Percentiles rank a stretch among this genome's conserved stretches.
phyloP scores from a whole-genome alignment of 2,888 invertebrate species.

The Allacma fusca region DNA sequence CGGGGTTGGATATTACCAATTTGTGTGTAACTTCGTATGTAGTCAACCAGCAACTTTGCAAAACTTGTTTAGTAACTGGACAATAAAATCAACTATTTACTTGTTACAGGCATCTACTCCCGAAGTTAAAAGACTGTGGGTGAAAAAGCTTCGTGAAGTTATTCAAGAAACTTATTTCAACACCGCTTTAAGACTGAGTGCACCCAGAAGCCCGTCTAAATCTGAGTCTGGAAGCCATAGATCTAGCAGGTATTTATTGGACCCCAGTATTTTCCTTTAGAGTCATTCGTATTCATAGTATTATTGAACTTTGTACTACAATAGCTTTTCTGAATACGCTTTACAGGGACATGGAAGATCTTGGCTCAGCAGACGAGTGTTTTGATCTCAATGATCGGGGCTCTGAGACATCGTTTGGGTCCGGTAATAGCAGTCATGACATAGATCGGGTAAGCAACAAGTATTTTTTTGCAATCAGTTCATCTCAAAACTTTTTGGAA shows the following conservation, averaged over 20 bases:
- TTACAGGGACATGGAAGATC: slow-evolving; percentile 92
- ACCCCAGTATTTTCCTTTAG: background rate
- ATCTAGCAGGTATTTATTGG: slow-evolving; percentile 74
- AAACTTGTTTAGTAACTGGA: too few species aligned
- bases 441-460: slow-evolving; percentile 94
- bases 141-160: slow-evolving; percentile 91
- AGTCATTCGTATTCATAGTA: slow-evolving; percentile 29
- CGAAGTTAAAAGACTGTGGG: slow-evolving; percentile 95
- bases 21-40: too few species aligned
- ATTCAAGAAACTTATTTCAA: slow-evolving; percentile 96
- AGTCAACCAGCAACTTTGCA: too few species aligned
- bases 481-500: too few species aligned
- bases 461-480: too few species aligned
- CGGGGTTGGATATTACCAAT: too few species aligned
- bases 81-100: too few species aligned
- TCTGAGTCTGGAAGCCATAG: slow-evolving; percentile 77
- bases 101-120: slow-evolving; percentile 79
- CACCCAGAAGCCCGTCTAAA: slow-evolving; percentile 84
- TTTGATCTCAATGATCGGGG: slow-evolving; percentile 88
- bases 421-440: slow-evolving; percentile 87
- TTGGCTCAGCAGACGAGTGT: slow-evolving; percentile 80
- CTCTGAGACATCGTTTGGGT: slow-evolving; percentile 88
- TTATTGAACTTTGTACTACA: too few species aligned
- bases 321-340: too few species aligned
- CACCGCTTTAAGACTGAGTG: slow-evolving; percentile 78